phyloP scores from a whole-genome alignment of 92 coral and sea anemone genomes.

The Pocillopora grandis region DNA sequence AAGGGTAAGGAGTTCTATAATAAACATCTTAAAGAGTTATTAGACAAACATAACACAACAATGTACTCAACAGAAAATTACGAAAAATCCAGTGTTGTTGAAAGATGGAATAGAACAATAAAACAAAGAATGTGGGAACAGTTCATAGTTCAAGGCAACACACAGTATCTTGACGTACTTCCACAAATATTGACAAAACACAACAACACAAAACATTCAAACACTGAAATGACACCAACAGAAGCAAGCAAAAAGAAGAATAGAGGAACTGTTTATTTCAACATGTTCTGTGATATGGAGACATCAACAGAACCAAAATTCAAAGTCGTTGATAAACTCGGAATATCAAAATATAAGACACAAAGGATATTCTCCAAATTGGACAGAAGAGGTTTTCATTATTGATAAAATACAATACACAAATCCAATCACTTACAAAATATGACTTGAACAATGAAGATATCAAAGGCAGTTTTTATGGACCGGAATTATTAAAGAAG shows the following conservation, averaged over 20 bases:
- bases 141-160: too few species aligned
- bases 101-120: not conserved
- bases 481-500: not conserved
- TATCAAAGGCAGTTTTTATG: too few species aligned
- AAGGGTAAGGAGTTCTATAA: slow-evolving; percentile 33
- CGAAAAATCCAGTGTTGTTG: slow-evolving; percentile 8
- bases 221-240: slow-evolving; percentile 33
- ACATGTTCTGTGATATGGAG: slow-evolving; percentile 3
- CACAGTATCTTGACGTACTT: not conserved
- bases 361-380: slow-evolving; percentile 13
- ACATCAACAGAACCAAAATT: slow-evolving; percentile 8
- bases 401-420: slow-evolving; percentile 3
- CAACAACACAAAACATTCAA: slow-evolving; percentile 16
- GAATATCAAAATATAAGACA: slow-evolving; percentile 19
- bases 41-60: slow-evolving; percentile 4
- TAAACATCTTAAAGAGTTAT: slow-evolving; percentile 17
- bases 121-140: slow-evolving; percentile 27
- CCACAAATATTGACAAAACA: slow-evolving; percentile 15
- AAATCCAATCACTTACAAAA: slow-evolving; percentile 10
- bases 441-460: not conserved
- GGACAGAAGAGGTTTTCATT: slow-evolving; percentile 23
- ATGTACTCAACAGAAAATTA: slow-evolving; percentile 19
- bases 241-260: slow-evolving; percentile 20
- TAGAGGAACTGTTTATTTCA: slow-evolving; percentile 18
- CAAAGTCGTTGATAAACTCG: slow-evolving; percentile 25